These are phyloP conservation scores for Dipodomys merriami DNA, from an alignment of 2,113 vertebrate genomes.

Conservation along the genomic window DNA sequence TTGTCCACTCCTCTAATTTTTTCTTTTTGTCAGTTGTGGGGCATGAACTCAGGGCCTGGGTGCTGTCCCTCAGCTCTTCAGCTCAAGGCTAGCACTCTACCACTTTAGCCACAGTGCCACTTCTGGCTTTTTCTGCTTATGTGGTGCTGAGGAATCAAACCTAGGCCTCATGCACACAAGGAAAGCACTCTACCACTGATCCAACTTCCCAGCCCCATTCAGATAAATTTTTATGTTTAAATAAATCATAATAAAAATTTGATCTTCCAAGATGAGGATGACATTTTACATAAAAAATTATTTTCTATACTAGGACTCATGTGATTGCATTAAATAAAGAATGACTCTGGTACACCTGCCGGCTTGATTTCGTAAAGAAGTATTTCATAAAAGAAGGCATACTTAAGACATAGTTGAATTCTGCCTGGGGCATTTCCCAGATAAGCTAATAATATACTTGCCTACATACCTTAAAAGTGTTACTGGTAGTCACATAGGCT, in stretches of 20 bases:
- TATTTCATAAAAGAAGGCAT: conserved; percentile 3
- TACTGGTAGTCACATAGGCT: not conserved
- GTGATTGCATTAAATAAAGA: not conserved
- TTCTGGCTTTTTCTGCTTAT: no score
- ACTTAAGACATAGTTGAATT: not conserved
- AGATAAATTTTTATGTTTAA: conserved; percentile 41
- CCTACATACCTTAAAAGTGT: not conserved
- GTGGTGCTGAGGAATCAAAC: no score
- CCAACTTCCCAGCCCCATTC: no score
- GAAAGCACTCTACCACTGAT: no score
- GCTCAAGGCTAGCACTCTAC: no score
- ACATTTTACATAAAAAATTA: not conserved
- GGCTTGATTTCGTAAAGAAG: not conserved
- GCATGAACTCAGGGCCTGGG: no score
- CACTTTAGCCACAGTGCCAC: no score
- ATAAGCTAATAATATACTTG: conserved; percentile 14
- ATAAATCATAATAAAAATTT: conserved; percentile 6
- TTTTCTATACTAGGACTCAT: not conserved
- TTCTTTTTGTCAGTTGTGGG: no score
- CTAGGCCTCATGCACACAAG: no score
- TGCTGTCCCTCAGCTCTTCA: no score
- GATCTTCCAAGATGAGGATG: not conserved
- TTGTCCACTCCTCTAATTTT: not conserved
- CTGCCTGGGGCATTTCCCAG: not conserved
- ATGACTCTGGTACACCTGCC: not conserved